These are phyloP conservation scores for Trogon melanurus DNA, from an alignment of 2,113 vertebrate genomes.

Conservation along the genomic window DNA sequence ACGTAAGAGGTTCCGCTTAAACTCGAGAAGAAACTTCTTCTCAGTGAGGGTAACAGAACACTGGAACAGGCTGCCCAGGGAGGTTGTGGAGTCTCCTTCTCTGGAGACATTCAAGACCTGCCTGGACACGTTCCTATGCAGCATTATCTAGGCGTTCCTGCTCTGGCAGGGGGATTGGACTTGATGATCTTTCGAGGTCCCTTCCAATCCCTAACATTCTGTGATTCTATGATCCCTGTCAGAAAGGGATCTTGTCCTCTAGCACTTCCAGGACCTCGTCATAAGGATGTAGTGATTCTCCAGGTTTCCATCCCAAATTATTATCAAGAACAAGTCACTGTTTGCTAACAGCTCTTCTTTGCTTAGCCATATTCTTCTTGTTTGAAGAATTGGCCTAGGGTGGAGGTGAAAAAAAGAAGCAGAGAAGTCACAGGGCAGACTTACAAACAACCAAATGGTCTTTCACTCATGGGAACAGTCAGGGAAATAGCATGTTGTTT, in stretches of 20 bases:
- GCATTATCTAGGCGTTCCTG: too few relatives aligned
- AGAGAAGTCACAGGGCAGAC: not conserved
- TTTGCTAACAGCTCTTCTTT: not conserved
- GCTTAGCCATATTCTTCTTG: not conserved
- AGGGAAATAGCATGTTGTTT: not conserved
- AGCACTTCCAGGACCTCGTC: not conserved
- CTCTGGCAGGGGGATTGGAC: too few relatives aligned
- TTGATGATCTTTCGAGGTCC: too few relatives aligned
- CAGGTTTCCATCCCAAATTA: not conserved
- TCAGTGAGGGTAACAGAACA: too few relatives aligned
- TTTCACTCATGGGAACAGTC: not conserved
- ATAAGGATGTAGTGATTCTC: accelerated
- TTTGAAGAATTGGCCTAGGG: not conserved
- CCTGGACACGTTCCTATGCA: too few relatives aligned
- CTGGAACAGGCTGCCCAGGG: too few relatives aligned
- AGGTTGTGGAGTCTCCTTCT: too few relatives aligned
- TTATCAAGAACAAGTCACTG: not conserved
- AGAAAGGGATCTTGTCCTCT: not conserved
- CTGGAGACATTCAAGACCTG: too few relatives aligned
- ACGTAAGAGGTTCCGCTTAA: too few relatives aligned
- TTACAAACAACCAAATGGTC: not conserved
- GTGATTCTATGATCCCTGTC: too few relatives aligned
- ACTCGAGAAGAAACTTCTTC: too few relatives aligned
- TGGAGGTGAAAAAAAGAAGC: not conserved
- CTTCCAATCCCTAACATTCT: too few relatives aligned